Percentiles rank a stretch among this genome's conserved stretches.
Evolutionary conservation across 1,140 invertebrate genomes (phyloP).

Genomic region (Aphaenogaster ashmeadi): DNA sequence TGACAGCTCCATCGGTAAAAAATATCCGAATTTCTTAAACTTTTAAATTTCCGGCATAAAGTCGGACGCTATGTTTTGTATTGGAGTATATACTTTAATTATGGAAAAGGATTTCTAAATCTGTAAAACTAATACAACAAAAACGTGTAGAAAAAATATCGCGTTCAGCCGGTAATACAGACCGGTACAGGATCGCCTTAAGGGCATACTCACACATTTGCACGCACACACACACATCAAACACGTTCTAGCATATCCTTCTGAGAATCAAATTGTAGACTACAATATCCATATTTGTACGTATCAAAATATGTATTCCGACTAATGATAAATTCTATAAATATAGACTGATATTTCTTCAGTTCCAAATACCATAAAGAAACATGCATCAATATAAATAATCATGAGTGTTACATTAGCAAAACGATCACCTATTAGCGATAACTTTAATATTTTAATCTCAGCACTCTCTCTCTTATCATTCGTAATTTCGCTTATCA

Average conservation of each 20-base stretch:
- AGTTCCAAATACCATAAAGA: neutral
- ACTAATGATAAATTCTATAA: slow-evolving; percentile 34
- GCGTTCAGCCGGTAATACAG: no score
- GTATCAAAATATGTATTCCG: slow-evolving; percentile 1
- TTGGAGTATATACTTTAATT: no score
- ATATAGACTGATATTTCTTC: slow-evolving; percentile 23
- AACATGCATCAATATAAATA: slow-evolving; percentile 38
- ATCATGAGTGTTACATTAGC: neutral
- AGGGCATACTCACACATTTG: neutral
- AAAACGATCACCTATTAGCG: slow-evolving; percentile 23
- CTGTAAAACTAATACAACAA: no score
- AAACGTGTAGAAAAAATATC: no score
- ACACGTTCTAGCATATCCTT: neutral
- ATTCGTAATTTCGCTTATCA: neutral
- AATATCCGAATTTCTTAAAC: no score
- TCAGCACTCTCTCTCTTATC: neutral
- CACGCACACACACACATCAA: neutral
- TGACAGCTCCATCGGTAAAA: no score
- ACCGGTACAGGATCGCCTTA: no score
- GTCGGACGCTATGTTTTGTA: no score
- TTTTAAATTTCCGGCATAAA: no score
- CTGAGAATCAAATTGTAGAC: neutral
- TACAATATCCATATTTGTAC: neutral
- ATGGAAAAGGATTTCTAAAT: no score
- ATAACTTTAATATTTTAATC: slow-evolving; percentile 47